Evolutionary conservation across 2,797 vertebrate species (phyloP).

Genomic region (Odontamblyopus rebecca): DNA sequence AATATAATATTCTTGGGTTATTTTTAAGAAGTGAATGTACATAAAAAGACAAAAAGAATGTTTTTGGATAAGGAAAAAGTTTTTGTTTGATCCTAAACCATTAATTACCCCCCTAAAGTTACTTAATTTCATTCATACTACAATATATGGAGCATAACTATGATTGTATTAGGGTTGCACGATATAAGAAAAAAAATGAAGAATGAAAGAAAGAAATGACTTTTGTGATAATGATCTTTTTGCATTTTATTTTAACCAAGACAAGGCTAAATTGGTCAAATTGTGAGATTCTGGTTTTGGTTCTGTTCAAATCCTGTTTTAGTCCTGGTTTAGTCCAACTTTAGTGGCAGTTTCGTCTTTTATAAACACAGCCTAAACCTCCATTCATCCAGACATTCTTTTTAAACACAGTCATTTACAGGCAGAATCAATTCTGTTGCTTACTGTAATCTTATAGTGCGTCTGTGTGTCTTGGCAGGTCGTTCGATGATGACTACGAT

Average conservation of each 20-base stretch:
- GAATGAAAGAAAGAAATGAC: no score
- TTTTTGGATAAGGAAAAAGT: not conserved
- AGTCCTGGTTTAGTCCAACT: not conserved
- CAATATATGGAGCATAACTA: not conserved
- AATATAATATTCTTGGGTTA: no score
- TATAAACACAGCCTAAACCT: no score
- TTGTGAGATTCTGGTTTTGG: not conserved
- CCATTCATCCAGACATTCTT: not conserved
- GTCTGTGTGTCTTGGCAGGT: constrained; percentile 76
- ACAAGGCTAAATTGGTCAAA: not conserved
- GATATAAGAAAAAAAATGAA: not conserved
- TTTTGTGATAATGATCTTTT: not conserved
- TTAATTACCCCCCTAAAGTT: not conserved
- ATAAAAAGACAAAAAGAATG: no score
- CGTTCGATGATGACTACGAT: constrained; percentile 96
- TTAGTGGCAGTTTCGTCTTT: not conserved
- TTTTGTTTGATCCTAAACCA: not conserved
- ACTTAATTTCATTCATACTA: not conserved
- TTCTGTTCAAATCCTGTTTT: not conserved
- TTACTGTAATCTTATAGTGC: not conserved
- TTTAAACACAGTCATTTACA: not conserved
- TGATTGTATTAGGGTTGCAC: not conserved
- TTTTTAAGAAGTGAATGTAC: no score
- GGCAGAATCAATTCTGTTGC: not conserved
- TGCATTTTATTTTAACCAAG: not conserved